Evolutionary conservation across 2,797 vertebrate genomes (phyloP).

Genomic region (Discoglossus pictus): DNA sequence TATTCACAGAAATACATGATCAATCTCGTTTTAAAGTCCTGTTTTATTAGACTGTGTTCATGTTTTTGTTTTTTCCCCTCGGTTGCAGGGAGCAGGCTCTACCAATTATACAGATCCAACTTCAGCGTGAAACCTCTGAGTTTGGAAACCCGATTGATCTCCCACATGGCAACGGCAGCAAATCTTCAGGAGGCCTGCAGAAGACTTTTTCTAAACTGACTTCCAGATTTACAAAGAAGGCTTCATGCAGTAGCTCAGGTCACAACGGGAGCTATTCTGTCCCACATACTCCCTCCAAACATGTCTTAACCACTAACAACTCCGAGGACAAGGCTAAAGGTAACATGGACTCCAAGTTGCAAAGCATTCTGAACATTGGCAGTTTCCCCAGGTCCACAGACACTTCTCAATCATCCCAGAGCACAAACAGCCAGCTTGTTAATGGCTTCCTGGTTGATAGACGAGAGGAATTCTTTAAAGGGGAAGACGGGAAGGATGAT

Average conservation of each 20-base stretch:
- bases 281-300: slow-evolving; percentile 88
- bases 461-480: slow-evolving; percentile 63
- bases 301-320: slow-evolving; percentile 71
- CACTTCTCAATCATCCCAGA: slow-evolving; percentile 64
- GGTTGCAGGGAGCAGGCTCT: slow-evolving; percentile 85
- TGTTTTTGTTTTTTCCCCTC: background rate
- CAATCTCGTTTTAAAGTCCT: no score
- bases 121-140: slow-evolving; percentile 89
- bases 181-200: slow-evolving; percentile 88
- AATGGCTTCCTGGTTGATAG: slow-evolving; percentile 78
- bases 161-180: slow-evolving; percentile 82
- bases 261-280: slow-evolving; percentile 86
- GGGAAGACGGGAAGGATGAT: slow-evolving; percentile 77
- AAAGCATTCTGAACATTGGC: slow-evolving; percentile 84
- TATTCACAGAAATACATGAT: no score
- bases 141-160: slow-evolving; percentile 83
- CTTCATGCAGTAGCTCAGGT: slow-evolving; percentile 78
- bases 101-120: slow-evolving; percentile 95
- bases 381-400: slow-evolving; percentile 76
- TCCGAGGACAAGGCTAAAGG: slow-evolving; percentile 78
- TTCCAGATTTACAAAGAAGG: slow-evolving; percentile 95
- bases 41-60: no score
- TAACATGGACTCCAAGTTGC: slow-evolving; percentile 77
- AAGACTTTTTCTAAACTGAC: slow-evolving; percentile 97
- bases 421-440: slow-evolving; percentile 68